These are phyloP conservation scores for Melipona bicolor DNA, from an alignment of 2,888 invertebrate species.

Conservation along the genomic window DNA sequence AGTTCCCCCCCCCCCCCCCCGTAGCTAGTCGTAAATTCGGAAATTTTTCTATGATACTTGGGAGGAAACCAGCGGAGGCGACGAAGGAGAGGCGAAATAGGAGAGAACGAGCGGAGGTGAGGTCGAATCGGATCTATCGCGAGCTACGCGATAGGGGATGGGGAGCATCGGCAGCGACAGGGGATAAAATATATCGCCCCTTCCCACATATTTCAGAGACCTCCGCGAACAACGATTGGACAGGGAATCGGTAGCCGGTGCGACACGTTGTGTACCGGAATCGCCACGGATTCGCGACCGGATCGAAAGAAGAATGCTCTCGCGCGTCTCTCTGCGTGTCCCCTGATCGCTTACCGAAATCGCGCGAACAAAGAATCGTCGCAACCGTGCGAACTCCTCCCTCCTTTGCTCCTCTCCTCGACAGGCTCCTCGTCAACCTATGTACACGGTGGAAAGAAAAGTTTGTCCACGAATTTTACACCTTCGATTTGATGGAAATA, in stretches of 20 bases:
- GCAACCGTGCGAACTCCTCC: conserved; percentile 24
- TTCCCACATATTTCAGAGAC: conserved; percentile 57
- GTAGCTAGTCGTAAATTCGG: conserved; percentile 29
- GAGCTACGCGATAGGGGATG: background rate
- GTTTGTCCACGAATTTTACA: no score
- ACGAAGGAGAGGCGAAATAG: background rate
- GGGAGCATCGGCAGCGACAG: conserved; percentile 51
- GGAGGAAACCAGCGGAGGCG: background rate
- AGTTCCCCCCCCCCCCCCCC: background rate
- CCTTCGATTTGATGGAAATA: no score
- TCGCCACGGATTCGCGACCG: background rate
- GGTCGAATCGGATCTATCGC: conserved; percentile 48
- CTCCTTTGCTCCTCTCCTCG: conserved; percentile 3
- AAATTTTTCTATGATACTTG: conserved; percentile 28
- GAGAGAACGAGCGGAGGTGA: conserved; percentile 39
- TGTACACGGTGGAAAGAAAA: background rate
- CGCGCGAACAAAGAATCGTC: conserved; percentile 60
- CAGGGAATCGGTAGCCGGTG: conserved; percentile 19
- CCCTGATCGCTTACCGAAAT: conserved; percentile 27
- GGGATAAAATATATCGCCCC: conserved; percentile 62
- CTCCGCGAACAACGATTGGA: background rate
- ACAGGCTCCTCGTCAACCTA: background rate
- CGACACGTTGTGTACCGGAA: no score
- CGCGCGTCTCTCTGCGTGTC: conserved; percentile 51
- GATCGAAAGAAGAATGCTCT: conserved; percentile 44